Base-by-base conservation (phyloP, 1,140 invertebrate genomes). In the Conus ventricosus region DNA sequence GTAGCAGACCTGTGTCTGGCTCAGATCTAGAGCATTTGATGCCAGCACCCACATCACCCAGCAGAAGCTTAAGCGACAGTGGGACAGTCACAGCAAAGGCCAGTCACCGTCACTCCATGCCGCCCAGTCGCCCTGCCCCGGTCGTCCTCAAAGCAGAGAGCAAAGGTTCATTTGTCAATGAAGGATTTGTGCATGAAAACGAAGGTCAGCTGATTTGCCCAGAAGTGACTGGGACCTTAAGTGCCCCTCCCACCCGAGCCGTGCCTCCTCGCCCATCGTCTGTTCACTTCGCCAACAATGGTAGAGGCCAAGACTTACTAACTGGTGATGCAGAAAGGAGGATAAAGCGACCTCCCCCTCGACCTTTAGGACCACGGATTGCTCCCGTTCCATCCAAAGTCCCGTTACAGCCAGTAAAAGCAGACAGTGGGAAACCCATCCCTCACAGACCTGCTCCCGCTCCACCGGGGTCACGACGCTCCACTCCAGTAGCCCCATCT, bases 311-410 rank as follows among this genome's bases (percentile, higher is more conserved):
- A 57, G 39, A 39, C 54, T 8, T 60, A 17, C 17, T 20, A 13
- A 7, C 27, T 6, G 8, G 63, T 4, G 55, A 25, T 10, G 27
- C n/a, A 8, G 55, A 87, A 20, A 55, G 53, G 25, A 88, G 83
- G 80, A 8, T 87, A 55, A 93, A 93, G 76, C 80, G 88, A 1
- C 92, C 92, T 76, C 92, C 93, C 10, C 92, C 92, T 20, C 85
- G 93, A 27, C 93, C 93, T 15, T 89, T 89, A 0, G 92, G 91
- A 17, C 92, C 93, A 4, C 84, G 92, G 87, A 55, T 90, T 15
- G 89, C 90, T 23, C 60, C 91, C 57, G 87, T 89, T 67, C 90
- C 88, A n/a, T 87, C 85, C 20, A 91, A 85, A 81, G 89, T 75
- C 8, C 85, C 82, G 4, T 60, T 89, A 10, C 60, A 89, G 20